Conservation (phyloP, 2,888 invertebrate species). For the Rosalia funebris region DNA sequence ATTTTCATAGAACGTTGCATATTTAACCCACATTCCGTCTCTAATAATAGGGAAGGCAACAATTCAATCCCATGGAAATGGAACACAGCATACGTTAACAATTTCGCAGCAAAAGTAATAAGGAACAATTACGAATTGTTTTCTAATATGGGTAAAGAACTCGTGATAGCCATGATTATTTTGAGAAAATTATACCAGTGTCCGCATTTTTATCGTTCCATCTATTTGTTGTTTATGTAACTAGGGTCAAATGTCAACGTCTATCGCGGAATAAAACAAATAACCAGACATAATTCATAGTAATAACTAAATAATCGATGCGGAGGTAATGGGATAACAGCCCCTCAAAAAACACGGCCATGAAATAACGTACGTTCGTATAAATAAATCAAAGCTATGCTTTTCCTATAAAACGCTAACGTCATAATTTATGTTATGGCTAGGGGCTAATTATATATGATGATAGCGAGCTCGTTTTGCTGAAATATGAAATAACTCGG, state of each 20-base stretch:
- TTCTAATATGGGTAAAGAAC: not conserved
- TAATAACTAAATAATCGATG: constrained; percentile 37
- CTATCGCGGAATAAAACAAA: constrained; percentile 14
- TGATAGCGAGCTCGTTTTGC: constrained; percentile 61
- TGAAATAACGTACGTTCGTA: constrained; percentile 43
- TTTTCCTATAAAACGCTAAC: constrained; percentile 63
- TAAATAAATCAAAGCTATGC: constrained; percentile 59
- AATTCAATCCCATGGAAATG: no score
- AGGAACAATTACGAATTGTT: constrained; percentile 2
- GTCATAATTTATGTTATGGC: constrained; percentile 64
- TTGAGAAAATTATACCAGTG: not conserved
- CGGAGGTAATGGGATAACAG: constrained; percentile 34
- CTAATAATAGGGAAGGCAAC: no score
- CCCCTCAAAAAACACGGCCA: constrained; percentile 42
- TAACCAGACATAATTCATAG: constrained; percentile 33
- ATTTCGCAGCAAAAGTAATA: not conserved
- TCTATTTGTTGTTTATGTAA: constrained; percentile 17
- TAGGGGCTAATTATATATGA: constrained; percentile 63
- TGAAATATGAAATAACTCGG: constrained; percentile 63
- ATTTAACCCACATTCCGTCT: no score
- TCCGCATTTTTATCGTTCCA: constrained; percentile 10
- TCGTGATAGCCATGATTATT: not conserved
- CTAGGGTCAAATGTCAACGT: constrained; percentile 13
- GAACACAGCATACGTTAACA: not conserved
- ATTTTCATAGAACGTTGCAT: no score